Base-by-base conservation (phyloP, 2,797 vertebrate species). In the Catharus ustulatus region DNA sequence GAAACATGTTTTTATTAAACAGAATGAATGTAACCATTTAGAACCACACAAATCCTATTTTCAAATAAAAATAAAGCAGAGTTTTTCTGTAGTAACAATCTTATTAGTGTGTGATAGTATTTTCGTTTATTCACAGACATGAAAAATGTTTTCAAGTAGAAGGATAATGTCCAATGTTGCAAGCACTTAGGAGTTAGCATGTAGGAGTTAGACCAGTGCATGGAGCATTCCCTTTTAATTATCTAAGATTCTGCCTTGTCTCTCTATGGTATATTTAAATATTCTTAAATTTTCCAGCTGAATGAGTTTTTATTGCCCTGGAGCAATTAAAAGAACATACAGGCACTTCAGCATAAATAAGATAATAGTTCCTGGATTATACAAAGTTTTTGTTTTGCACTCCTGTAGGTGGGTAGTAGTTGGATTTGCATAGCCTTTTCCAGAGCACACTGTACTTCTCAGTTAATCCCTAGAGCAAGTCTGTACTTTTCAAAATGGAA, bases 341-440 rank as follows among this genome's bases (percentile, higher is more conserved):
- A 77, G 40, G 29, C 36, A 63, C 43, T 73, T 87, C 43, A 76
- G 51, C 22, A 17, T 73, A 67, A 79, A 21, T 73, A 81, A 72
- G 69, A 10, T 84, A 77, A 68, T 85, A 17, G 42, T 32, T 94
- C 20, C 72, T 88, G 83, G 51, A 58, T 89, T 68, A 43, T 71
- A 17, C 71, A 36, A 77, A 74, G n/a, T 12, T 69, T 73, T 87
- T 76, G 40, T 58, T 93, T 85, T 89, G 71, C 29, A 2, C 54
- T 91, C 40, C 51, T 59, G 76, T 84, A 32, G 64, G 78, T 91
- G 64, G 42, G 6, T 85, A 40, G 79, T 45, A 57, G 38, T 84
- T 81, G 66, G 11, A 92, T 93, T 94, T 94, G 85, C 79, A 78
- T 92, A 89, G 71, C 42, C 21, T 85, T 92, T 82, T 89, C 75